Evolutionary conservation across 2,113 vertebrate genomes (phyloP).

Genomic region (Zapornia atra): DNA sequence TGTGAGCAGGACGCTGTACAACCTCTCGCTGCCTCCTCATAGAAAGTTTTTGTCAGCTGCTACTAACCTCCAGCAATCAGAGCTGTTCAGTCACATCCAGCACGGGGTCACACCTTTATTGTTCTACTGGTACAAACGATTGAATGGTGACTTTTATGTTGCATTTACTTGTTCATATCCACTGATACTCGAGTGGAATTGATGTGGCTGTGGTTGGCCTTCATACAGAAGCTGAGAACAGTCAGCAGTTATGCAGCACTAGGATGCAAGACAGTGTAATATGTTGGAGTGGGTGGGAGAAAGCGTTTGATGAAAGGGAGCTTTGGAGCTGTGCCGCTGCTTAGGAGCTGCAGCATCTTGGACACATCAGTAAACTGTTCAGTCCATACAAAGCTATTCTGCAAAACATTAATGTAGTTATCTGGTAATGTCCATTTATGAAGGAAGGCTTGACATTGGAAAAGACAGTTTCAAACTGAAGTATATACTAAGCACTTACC

Average conservation of each 20-base stretch:
- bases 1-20: background rate
- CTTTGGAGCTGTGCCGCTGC: background rate
- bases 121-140: background rate
- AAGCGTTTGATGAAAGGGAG: background rate
- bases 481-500: background rate
- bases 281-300: background rate
- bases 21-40: background rate
- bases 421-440: fast-evolving
- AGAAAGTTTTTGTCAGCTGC: background rate
- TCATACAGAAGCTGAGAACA: background rate
- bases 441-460: background rate
- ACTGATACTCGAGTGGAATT: background rate
- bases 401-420: background rate
- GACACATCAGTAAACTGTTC: background rate
- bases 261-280: background rate
- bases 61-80: background rate
- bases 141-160: background rate
- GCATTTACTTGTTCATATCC: background rate
- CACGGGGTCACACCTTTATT: background rate
- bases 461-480: background rate
- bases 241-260: background rate
- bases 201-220: background rate
- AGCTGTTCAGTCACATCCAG: background rate
- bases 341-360: background rate
- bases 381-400: background rate